Evolutionary conservation across 2,113 vertebrate genomes (phyloP).

Genomic region (Nycticebus coucang): DNA sequence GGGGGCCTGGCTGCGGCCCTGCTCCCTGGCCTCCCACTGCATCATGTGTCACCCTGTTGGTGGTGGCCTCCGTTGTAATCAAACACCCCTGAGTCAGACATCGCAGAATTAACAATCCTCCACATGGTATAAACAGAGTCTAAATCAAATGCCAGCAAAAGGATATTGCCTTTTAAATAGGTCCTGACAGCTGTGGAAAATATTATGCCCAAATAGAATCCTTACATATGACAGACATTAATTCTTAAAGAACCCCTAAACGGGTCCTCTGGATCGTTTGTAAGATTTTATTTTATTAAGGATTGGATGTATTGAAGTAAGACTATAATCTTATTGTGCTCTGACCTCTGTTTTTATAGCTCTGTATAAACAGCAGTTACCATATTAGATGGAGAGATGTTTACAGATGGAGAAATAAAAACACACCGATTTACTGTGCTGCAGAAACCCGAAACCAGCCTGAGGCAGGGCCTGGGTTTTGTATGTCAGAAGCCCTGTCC

Average conservation of each 20-base stretch:
- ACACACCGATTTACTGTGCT: slow-evolving; percentile 84
- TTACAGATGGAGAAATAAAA: slow-evolving; percentile 88
- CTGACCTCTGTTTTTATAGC: slow-evolving; percentile 85
- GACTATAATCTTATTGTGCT: slow-evolving; percentile 88
- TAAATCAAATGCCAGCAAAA: slow-evolving; percentile 85
- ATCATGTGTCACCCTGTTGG: slow-evolving; percentile 70
- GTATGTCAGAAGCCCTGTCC: slow-evolving; percentile 71
- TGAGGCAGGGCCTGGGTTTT: slow-evolving; percentile 81
- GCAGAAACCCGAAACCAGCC: slow-evolving; percentile 83
- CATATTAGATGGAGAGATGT: slow-evolving; percentile 85
- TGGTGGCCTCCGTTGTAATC: slow-evolving; percentile 83
- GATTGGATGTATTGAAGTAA: slow-evolving; percentile 87
- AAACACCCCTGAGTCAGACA: slow-evolving; percentile 85
- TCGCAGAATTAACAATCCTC: slow-evolving; percentile 84
- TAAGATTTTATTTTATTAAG: slow-evolving; percentile 84
- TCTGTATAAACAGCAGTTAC: slow-evolving; percentile 86
- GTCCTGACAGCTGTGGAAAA: slow-evolving; percentile 88
- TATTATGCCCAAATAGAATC: slow-evolving; percentile 84
- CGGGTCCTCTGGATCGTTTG: slow-evolving; percentile 82
- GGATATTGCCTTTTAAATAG: slow-evolving; percentile 89
- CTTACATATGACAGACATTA: slow-evolving; percentile 82
- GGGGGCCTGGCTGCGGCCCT: not conserved
- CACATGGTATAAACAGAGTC: slow-evolving; percentile 86
- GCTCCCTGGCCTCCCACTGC: not conserved
- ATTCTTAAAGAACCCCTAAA: slow-evolving; percentile 80